phyloP scores from a whole-genome alignment of 2,797 vertebrate species.

The Enteromius afrohamiltoni region DNA sequence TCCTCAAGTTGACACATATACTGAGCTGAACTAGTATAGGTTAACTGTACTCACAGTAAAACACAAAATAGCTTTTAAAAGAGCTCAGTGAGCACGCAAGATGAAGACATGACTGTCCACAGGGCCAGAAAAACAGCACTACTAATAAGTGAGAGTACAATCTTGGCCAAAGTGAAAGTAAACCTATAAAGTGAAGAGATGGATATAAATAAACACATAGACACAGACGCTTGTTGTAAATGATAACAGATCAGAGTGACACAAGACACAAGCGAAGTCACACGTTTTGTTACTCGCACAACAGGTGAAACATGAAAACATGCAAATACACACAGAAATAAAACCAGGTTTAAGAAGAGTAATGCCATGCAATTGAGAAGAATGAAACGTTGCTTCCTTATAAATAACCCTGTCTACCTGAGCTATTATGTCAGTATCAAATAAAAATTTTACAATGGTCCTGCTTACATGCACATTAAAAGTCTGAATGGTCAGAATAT shows the following conservation, averaged over 20 bases:
- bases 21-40: background rate
- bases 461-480: background rate
- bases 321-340: conserved; percentile 21
- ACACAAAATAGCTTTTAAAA: conserved; percentile 44
- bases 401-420: background rate
- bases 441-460: background rate
- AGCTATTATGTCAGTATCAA: background rate
- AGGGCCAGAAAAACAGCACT: conserved; percentile 14
- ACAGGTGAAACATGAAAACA: conserved; percentile 34
- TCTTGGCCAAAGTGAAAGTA: conserved; percentile 26
- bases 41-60: conserved; percentile 46
- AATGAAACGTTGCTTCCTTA: background rate
- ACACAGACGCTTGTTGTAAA: conserved; percentile 22
- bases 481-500: background rate
- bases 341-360: background rate
- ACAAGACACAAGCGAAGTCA: conserved; percentile 30
- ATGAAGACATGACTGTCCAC: conserved; percentile 1
- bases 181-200: conserved; percentile 23
- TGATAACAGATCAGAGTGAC: conserved; percentile 9
- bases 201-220: conserved; percentile 24
- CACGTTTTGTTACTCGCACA: conserved; percentile 18
- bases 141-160: conserved; percentile 16
- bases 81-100: background rate
- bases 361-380: conserved; percentile 23
- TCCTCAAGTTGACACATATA: conserved; percentile 5